Evolutionary conservation across 1,140 invertebrate species (phyloP), one percentile per base, ranked within the genome.

Genomic region (Brachionus koreanus): DNA sequence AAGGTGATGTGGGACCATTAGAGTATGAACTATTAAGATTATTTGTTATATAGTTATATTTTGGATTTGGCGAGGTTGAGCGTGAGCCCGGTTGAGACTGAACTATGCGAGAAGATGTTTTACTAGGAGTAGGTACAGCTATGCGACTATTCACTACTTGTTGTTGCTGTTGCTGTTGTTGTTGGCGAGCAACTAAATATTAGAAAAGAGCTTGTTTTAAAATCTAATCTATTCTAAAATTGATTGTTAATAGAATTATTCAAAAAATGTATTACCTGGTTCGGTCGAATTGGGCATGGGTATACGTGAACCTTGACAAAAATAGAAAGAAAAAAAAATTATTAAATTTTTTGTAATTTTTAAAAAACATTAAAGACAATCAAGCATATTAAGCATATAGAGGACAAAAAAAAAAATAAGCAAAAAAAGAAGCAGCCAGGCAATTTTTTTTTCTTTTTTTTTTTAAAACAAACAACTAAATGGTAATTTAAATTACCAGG

Each of bases 61-160:
- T 79, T 57, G 76, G 76, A 39, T 46, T 63, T 23, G 83, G 83
- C 37, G 83, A 83, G 23, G 77, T 82, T 7, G 83, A 83, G 33
- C 83, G 83, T 29, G 82, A 83, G 39, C 83, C 83, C n/a, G 83
- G 77, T 72, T 69, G 74, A n/a, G 79, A 82, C 25, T 67, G 79
- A 6, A 52, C 57, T 10, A 67, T 65, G 12, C 57, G 57, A 39
- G 76, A 79, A 9, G 33, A 6, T 2, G 49, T 10, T 39, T 65
- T 65, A 39, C 46, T 57, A 42, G 76, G 76, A 13, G 76, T 79
- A 33, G 76, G 19, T 57, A 79, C 23, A 25, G 82, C 43, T 46
- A 52, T 65, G 3, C 83, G 75, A 61, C 52, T 29, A 43, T 37
- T 63, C 49, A 43, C 75, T 57, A 69, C n/a, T 42, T 33, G 81